A percentile compares a stretch with the other conserved stretches of the same genome.
Conservation (phyloP, 2,888 invertebrate genomes). For the Drosophila paracracens region DNA sequence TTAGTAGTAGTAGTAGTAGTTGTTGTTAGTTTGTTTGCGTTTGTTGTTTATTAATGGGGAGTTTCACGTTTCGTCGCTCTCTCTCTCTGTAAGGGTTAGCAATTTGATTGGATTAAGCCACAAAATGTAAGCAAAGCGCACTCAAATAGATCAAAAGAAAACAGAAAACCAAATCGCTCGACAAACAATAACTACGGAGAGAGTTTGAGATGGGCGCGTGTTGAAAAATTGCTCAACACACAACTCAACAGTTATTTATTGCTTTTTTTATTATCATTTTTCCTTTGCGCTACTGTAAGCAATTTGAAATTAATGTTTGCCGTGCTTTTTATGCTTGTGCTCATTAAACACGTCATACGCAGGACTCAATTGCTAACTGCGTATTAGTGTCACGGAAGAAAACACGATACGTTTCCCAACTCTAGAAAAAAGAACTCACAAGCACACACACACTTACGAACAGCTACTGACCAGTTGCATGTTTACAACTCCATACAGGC, state of each 20-base stretch:
- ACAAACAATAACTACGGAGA: constrained; percentile 23
- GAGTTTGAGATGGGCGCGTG: constrained; percentile 12
- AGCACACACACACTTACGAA: constrained; percentile 5
- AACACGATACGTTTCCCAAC: constrained; percentile 1
- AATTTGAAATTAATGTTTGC: not conserved
- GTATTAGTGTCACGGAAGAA: constrained; percentile 5
- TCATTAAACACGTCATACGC: not conserved
- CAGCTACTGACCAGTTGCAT: constrained; percentile 66
- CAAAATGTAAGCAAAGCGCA: constrained; percentile 41
- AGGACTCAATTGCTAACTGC: not conserved
- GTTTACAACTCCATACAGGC: constrained; percentile 42
- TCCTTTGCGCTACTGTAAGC: not conserved
- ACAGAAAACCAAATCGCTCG: constrained; percentile 10
- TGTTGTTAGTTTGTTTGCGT: constrained; percentile 43
- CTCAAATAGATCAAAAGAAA: constrained; percentile 29
- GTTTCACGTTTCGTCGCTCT: constrained; percentile 39
- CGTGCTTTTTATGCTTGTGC: not conserved
- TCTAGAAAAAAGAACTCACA: constrained; percentile 3
- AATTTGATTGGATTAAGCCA: constrained; percentile 70
- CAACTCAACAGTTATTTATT: not conserved
- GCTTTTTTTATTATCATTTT: not conserved
- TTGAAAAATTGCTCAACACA: not conserved
- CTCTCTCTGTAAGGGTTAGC: constrained; percentile 61
- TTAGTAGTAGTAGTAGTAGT: constrained; percentile 19
- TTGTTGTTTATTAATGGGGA: constrained; percentile 56